Evolutionary conservation across 2,797 vertebrate genomes (phyloP).

Genomic region (Syndactyla subalaris): DNA sequence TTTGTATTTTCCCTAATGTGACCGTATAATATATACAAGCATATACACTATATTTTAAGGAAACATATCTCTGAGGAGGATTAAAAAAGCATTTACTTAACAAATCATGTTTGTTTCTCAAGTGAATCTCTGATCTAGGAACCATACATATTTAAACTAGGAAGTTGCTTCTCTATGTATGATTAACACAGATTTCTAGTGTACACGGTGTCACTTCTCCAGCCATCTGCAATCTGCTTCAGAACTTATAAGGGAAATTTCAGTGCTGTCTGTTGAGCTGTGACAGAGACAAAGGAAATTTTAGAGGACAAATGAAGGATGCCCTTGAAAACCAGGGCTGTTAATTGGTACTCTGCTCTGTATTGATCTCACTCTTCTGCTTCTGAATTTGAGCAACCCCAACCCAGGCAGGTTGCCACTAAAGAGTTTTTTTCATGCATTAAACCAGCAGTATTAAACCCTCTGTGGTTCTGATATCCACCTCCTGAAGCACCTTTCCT

Average conservation of each 20-base stretch:
- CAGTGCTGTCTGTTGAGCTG: not conserved
- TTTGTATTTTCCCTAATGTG: not conserved
- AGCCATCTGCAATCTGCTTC: not conserved
- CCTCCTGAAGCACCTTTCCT: not conserved
- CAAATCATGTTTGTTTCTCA: not conserved
- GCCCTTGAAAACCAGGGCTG: not conserved
- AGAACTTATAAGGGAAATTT: not conserved
- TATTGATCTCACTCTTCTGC: slow-evolving; percentile 23
- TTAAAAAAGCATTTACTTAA: not conserved
- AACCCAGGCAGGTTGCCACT: not conserved
- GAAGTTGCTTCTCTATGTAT: not conserved
- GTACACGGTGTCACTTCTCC: not conserved
- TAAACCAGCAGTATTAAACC: not conserved
- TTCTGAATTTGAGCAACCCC: slow-evolving; percentile 6
- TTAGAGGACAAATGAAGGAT: slow-evolving; percentile 55
- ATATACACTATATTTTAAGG: not conserved
- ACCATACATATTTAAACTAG: not conserved
- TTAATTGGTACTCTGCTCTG: slow-evolving; percentile 5
- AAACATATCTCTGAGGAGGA: not conserved
- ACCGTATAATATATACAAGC: not conserved
- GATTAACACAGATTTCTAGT: not conserved
- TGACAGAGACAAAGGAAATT: slow-evolving; percentile 43
- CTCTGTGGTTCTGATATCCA: not conserved
- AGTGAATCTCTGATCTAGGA: not conserved
- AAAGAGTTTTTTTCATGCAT: not conserved